Evolutionary conservation across 1,140 invertebrate species (phyloP), one percentile per base, ranked within the genome.

Genomic region (Hypothenemus hampei): DNA sequence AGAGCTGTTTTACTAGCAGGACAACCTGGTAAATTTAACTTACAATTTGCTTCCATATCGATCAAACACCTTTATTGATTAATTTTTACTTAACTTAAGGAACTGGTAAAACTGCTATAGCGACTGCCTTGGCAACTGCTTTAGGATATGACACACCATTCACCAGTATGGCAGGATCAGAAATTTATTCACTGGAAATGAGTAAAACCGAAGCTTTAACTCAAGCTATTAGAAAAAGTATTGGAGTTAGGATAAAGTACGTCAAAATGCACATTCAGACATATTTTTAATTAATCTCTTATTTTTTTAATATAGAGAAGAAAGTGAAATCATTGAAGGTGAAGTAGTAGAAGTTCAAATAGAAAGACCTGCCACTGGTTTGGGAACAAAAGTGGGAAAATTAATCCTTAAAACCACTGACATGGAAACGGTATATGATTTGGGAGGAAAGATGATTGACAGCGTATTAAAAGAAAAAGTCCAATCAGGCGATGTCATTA

Each of bases 391-490:
- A 76, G 79, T 88, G 37, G 86, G 95, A 1, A 95, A 98, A 68
- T 73, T 99, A 2, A 98, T 96, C 0, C 73, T 99, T 16, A 99
- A 99, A 78, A 98, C 96, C 2, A 98, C 95, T 1, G 97, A 99
- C 72, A 99, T 99, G 97, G 97, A 99, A 75, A 98, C 97, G 0
- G 88, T 98, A 54, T 99, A 98, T 73, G 97, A 99, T 73, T 79
- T 99, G 65, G 97, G 97, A 20, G 89, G 89, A 45, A 99, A 99
- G 80, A 98, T 99, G 86, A 97, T 98, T 53, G 97, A 99, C 71
- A 90, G 89, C 50, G 80, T 98, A 29, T 86, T 93, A 61, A 98
- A 98, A 69, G 96, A 99, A 72, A 98, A 97, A 76, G 86, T 92
- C n/a, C 88, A 91, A 80, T 85, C 89, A 39, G 94, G 94, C 4